Conservation (phyloP, 92 coral and sea anemone genomes). For the Porites rus region DNA sequence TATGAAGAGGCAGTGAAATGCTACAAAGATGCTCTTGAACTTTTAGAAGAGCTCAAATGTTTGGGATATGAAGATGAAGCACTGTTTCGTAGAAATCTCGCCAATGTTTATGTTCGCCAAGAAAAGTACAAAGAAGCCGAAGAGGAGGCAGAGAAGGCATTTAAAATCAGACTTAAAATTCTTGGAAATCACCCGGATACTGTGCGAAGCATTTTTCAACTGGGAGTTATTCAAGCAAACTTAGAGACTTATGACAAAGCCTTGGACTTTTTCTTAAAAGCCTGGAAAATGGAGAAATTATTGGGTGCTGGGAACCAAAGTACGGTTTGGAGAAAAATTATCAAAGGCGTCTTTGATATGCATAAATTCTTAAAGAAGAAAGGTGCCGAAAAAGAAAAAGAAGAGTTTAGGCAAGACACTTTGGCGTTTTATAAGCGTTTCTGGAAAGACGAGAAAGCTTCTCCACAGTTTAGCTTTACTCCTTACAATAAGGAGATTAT, state of each 20-base stretch:
- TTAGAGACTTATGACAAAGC: slow-evolving; percentile 36
- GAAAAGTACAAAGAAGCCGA: slow-evolving; percentile 57
- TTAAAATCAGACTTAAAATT: slow-evolving; percentile 39
- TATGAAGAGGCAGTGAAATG: slow-evolving; percentile 52
- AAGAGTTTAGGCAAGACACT: slow-evolving; percentile 14
- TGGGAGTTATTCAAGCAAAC: slow-evolving; percentile 64
- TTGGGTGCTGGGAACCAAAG: slow-evolving; percentile 65
- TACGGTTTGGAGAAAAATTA: slow-evolving; percentile 41
- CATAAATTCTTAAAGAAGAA: background rate
- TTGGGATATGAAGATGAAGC: slow-evolving; percentile 65
- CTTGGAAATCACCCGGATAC: slow-evolving; percentile 74
- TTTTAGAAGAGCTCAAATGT: slow-evolving; percentile 58
- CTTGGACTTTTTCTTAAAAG: slow-evolving; percentile 38
- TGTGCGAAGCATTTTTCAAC: slow-evolving; percentile 70
- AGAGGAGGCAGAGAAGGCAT: slow-evolving; percentile 62
- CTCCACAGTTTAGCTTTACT: background rate
- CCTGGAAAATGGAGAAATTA: slow-evolving; percentile 72
- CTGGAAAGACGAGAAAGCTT: slow-evolving; percentile 14
- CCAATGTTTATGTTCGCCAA: slow-evolving; percentile 19
- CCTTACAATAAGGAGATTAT: background rate
- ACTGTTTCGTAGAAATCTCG: slow-evolving; percentile 6
- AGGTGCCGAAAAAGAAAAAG: background rate
- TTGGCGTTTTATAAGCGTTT: slow-evolving; percentile 19
- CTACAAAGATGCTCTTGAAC: slow-evolving; percentile 59
- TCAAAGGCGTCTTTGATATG: slow-evolving; percentile 15